Evolutionary conservation across 2,113 vertebrate genomes (phyloP).

Genomic region (Erythrocebus patas): DNA sequence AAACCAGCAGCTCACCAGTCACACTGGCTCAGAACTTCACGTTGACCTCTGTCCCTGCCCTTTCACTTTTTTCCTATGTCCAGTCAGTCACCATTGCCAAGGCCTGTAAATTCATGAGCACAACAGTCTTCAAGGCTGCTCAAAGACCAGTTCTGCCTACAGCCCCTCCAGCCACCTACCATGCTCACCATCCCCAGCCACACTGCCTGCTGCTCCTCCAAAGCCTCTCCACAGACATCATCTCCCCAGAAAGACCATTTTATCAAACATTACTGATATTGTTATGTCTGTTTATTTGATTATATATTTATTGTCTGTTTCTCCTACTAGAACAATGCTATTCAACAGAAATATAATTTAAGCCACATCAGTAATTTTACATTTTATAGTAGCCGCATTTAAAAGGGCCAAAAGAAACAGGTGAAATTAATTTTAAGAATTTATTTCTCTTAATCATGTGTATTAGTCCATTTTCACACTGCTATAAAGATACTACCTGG

Average conservation of each 20-base stretch:
- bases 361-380: background rate
- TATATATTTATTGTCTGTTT: background rate
- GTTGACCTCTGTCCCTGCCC: too few species aligned
- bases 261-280: background rate
- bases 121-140: background rate
- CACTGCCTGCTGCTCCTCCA: background rate
- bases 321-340: background rate
- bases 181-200: too few species aligned
- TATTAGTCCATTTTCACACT: too few species aligned
- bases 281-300: background rate
- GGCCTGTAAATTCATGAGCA: rapidly evolving
- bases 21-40: background rate
- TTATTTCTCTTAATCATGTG: background rate
- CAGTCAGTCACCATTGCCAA: too few species aligned
- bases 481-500: too few species aligned
- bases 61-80: background rate
- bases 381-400: background rate
- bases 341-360: background rate
- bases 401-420: background rate
- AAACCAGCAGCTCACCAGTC: background rate
- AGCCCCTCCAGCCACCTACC: too few species aligned
- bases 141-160: background rate
- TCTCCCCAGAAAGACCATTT: background rate
- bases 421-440: background rate
- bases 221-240: background rate